phyloP scores from a whole-genome alignment of 1,140 invertebrate genomes.

The Ceratina calcarata region DNA sequence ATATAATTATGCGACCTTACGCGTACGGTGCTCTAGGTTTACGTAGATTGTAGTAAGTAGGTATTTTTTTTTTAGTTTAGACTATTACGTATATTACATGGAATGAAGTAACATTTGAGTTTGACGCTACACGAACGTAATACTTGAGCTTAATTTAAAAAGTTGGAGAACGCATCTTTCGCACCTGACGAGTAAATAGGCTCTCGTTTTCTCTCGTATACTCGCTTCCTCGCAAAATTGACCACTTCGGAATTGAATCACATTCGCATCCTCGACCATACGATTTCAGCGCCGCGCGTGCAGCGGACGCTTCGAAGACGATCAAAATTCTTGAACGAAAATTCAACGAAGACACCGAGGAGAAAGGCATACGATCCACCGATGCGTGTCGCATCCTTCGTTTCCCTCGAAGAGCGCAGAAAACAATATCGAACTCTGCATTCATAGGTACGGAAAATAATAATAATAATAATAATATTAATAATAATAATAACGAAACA shows the following conservation, averaged over 20 bases:
- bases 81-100: conserved; percentile 81
- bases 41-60: conserved; percentile 79
- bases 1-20: conserved; percentile 80
- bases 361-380: background rate
- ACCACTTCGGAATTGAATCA: too few species aligned
- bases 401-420: conserved; percentile 38
- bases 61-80: conserved; percentile 75
- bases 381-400: background rate
- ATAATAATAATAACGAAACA: conserved; percentile 81
- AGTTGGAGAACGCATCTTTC: conserved; percentile 64
- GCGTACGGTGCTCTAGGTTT: conserved; percentile 79
- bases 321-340: conserved; percentile 9
- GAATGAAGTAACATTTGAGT: conserved; percentile 80
- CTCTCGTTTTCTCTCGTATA: conserved; percentile 12
- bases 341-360: conserved; percentile 3
- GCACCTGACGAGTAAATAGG: conserved; percentile 66
- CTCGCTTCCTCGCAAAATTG: background rate
- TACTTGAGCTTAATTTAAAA: conserved; percentile 79
- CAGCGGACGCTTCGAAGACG: conserved; percentile 16
- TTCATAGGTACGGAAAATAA: conserved; percentile 77
- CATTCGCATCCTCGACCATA: background rate
- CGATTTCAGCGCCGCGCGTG: background rate
- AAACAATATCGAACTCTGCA: conserved; percentile 41
- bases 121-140: conserved; percentile 78
- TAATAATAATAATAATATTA: conserved; percentile 78